Evolutionary conservation across 1,140 invertebrate genomes (phyloP).

Genomic region (Zaprionus kolodkinae): DNA sequence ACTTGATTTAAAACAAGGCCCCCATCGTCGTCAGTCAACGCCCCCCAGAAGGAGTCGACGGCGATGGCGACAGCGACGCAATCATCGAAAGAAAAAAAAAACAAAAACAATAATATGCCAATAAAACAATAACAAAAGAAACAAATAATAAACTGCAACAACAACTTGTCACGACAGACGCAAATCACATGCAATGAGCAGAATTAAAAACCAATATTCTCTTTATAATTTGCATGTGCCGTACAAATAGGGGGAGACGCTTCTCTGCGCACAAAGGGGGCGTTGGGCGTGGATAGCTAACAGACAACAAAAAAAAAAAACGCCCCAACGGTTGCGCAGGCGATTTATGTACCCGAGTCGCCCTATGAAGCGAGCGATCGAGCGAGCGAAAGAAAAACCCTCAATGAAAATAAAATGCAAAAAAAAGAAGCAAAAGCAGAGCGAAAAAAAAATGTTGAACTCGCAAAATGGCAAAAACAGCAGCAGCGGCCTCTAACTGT

Average conservation of each 20-base stretch:
- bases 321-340: constrained; percentile 32
- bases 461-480: constrained; percentile 30
- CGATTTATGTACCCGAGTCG: constrained; percentile 20
- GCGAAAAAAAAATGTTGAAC: constrained; percentile 34
- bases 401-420: constrained; percentile 64
- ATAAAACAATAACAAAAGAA: constrained; percentile 36
- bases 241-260: constrained; percentile 16
- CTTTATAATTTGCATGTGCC: constrained; percentile 40
- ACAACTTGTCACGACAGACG: constrained; percentile 2
- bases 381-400: constrained; percentile 39
- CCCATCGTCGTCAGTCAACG: constrained; percentile 41
- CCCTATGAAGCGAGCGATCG: constrained; percentile 32
- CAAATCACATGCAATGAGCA: constrained; percentile 42
- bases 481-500: constrained; percentile 66
- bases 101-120: constrained; percentile 4
- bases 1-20: constrained; percentile 72
- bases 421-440: constrained; percentile 37
- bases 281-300: constrained; percentile 20
- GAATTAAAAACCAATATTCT: constrained; percentile 46
- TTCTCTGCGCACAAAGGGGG: constrained; percentile 30
- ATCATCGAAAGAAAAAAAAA: constrained; percentile 22
- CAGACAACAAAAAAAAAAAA: constrained; percentile 10
- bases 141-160: constrained; percentile 9
- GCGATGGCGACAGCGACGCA: neutral
- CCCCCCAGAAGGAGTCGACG: constrained; percentile 37